Evolutionary conservation across 2,888 invertebrate genomes (phyloP), one percentile per base, ranked within the genome.

Genomic region (Nephrotoma flavescens): DNA sequence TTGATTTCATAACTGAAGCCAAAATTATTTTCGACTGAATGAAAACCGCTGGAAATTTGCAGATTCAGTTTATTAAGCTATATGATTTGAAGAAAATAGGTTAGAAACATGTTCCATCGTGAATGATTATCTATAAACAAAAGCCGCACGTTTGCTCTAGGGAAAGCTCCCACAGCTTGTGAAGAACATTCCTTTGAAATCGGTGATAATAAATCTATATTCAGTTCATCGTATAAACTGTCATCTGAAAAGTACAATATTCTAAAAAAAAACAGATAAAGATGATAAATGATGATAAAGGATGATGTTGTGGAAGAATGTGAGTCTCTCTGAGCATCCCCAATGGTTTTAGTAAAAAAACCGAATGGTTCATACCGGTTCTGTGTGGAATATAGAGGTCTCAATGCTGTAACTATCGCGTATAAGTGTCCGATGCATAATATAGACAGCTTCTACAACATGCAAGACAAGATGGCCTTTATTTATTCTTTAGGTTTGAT

Each of bases 371-470:
- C 87, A 0, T 42, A 88, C 0, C 83, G 90, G 4, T 86, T 90
- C 0, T 90, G 89, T 42, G 86, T 90, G 0, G 90, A 90, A 42
- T 90, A 90, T 85, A 87, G 90, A 0, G 88, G 89, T 9, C 86
- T 90, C 0, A 90, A 90, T 83, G 86, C 88, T 0, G 88, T 90
- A 12, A 90, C 89, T 0, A 88, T 86, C 45, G 88, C 89, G 2
- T 89, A 90, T 86, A 87, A 87, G 1, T 91, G 91, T 83, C 90
- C 90, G 0, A 86, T 91, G 12, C 92, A 91, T 1, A 87, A 90
- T 11, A 90, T 91, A 42, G 92, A n/a, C n/a, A n/a, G 91, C 87
- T 91, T 41, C 86, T 92, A 6, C 90, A 91, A 83, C 88, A 88
- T 0, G 89, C 90, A 19, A 19, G 19, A 19, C 19, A 19, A 19